Base-by-base conservation (phyloP, 2,113 vertebrate species). In the Tragelaphus imberbis region DNA sequence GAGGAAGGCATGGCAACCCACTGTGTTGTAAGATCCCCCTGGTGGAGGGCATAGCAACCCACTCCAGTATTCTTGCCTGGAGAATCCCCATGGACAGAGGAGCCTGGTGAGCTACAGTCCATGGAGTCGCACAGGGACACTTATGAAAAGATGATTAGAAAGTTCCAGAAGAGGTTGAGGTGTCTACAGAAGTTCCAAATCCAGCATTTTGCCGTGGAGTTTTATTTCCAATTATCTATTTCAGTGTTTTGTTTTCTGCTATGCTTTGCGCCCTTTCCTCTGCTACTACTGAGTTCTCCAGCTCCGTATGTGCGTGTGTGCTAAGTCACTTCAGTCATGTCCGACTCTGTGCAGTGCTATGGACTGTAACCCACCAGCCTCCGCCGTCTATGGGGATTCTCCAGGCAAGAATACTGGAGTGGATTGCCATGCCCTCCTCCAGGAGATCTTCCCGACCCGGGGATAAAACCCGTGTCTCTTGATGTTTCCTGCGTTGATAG, bases 211-310 rank as follows among this genome's bases (percentile, higher is more conserved):
- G 30, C 19, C 13, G 7, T 75, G 16, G n/a, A 25, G 27, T 33
- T 87, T 21, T 33, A 25, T 59, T 56, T 80, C 53, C 10, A 36
- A 14, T 14, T 36, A 23, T 84, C 81, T 56, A 19, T 53, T 82
- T n/a, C 30, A 53, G 19, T 55, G 80, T 56, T 97, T 96, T 97
- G 12, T 51, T 97, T 97, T 93, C 44, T 91, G 2, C 3, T 95
- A 23, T 9, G 16, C 33, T 56, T 80, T 56, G 30, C 33, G 3
- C 49, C 75, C 71, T 9, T 51, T 51, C 58, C 30, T 84, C 51
- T 90, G 40, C 79, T 92, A 44, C 58, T 82, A 27, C 51, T 61
- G 59, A 77, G 3, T 92, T 95, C 61, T 88, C 53, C 23, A 2
- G 51, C 91, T 53, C 28, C 13, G 85, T 81, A 27, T 10, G 36